Percentiles rank a stretch among this genome's conserved stretches.
These are phyloP conservation scores for Uloborus diversus DNA, from an alignment of 1,140 invertebrate genomes.

Conservation along the genomic window DNA sequence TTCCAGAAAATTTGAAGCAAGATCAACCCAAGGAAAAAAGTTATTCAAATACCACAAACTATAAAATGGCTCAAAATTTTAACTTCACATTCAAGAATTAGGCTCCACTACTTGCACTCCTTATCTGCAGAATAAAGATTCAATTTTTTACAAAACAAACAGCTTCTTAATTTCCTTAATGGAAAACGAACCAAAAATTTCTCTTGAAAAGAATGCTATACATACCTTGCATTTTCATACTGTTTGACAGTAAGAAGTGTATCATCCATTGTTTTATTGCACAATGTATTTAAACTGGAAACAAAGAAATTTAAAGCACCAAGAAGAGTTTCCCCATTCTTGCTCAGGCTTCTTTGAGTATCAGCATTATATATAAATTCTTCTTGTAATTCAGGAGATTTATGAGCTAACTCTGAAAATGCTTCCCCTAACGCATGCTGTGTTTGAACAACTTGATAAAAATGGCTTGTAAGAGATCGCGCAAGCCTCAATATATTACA, in stretches of 20 bases:
- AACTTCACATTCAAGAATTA: no score
- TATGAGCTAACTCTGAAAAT: conserved; percentile 94
- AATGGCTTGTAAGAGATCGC: conserved; percentile 84
- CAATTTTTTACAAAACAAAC: no score
- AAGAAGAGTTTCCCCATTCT: conserved; percentile 88
- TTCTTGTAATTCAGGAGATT: conserved; percentile 92
- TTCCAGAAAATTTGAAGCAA: no score
- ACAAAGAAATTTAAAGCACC: conserved; percentile 95
- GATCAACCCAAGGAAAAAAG: no score
- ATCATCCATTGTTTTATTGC: conserved; percentile 97
- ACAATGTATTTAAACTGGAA: conserved; percentile 92
- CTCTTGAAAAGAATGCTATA: no score
- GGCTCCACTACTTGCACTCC: no score
- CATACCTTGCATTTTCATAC: conserved; percentile 88
- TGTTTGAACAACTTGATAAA: conserved; percentile 87
- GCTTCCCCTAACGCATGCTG: conserved; percentile 83
- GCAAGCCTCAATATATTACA: conserved; percentile 86
- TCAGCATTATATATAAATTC: conserved; percentile 96
- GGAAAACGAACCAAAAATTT: no score
- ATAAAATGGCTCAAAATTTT: no score
- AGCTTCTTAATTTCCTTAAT: no score
- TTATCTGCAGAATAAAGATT: no score
- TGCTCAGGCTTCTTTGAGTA: conserved; percentile 90
- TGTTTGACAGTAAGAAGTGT: conserved; percentile 91
- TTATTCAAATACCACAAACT: no score